These are phyloP conservation scores for Meriones psammophilus DNA, from an alignment of 2,797 vertebrate species.

Conservation along the genomic window DNA sequence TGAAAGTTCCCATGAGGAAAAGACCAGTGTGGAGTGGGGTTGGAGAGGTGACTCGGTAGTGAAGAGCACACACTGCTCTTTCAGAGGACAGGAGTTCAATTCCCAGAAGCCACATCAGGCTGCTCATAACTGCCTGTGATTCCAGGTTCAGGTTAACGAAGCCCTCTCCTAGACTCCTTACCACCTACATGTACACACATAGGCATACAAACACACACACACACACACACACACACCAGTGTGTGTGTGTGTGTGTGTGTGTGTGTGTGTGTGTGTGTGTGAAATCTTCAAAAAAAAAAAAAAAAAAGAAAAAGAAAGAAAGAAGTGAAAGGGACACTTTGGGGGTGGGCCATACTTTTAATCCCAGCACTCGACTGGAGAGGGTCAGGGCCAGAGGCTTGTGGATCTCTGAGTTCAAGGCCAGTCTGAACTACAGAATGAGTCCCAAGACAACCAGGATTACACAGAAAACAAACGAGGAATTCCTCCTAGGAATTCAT, in stretches of 20 bases:
- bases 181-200: neutral
- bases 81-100: neutral
- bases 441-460: neutral
- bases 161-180: neutral
- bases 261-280: too few relatives aligned
- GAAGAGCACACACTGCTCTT: neutral
- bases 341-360: neutral
- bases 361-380: neutral
- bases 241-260: too few relatives aligned
- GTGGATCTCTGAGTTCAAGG: neutral
- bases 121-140: neutral
- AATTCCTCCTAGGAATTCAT: neutral
- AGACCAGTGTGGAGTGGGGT: neutral
- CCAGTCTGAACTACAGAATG: neutral
- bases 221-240: too few relatives aligned
- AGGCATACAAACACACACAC: neutral
- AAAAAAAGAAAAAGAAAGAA: neutral
- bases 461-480: neutral
- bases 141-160: neutral
- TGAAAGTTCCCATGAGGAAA: conserved; percentile 44
- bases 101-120: neutral
- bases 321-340: neutral
- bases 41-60: neutral
- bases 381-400: neutral
- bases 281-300: neutral